Conservation (phyloP, 2,888 invertebrate species). For the Neuroscelio doddi region DNA sequence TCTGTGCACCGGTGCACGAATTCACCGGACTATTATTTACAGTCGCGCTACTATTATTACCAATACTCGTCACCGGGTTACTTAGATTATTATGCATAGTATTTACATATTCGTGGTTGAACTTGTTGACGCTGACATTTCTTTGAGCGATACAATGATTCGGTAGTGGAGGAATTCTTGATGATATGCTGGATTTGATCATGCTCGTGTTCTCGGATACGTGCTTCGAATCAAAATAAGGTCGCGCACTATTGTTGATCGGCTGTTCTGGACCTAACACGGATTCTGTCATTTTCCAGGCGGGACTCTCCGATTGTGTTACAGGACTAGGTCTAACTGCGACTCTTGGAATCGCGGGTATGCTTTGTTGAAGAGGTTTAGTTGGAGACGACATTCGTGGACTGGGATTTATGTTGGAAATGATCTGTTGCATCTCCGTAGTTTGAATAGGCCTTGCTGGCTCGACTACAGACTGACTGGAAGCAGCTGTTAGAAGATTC, state of each 20-base stretch:
- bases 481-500: slow-evolving; percentile 49
- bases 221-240: slow-evolving; percentile 67
- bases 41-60: slow-evolving; percentile 43
- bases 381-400: slow-evolving; percentile 45
- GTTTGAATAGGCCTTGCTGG: slow-evolving; percentile 49
- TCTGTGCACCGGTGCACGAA: slow-evolving; percentile 71
- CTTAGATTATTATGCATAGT: slow-evolving; percentile 58
- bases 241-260: slow-evolving; percentile 59
- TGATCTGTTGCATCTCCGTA: slow-evolving; percentile 46
- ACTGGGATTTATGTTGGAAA: slow-evolving; percentile 36
- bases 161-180: slow-evolving; percentile 61
- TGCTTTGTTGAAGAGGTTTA: slow-evolving; percentile 52
- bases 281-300: slow-evolving; percentile 63
- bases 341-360: slow-evolving; percentile 63
- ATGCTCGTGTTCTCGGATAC: slow-evolving; percentile 68
- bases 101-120: slow-evolving; percentile 57
- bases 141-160: slow-evolving; percentile 63
- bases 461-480: slow-evolving; percentile 47
- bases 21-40: slow-evolving; percentile 59
- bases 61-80: slow-evolving; percentile 47
- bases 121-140: slow-evolving; percentile 58
- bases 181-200: slow-evolving; percentile 66
- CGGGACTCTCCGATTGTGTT: slow-evolving; percentile 53
- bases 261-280: slow-evolving; percentile 58
- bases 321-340: slow-evolving; percentile 66